Evolutionary conservation across 1,140 invertebrate genomes (phyloP).

Genomic region (Brachionus paranguensis): DNA sequence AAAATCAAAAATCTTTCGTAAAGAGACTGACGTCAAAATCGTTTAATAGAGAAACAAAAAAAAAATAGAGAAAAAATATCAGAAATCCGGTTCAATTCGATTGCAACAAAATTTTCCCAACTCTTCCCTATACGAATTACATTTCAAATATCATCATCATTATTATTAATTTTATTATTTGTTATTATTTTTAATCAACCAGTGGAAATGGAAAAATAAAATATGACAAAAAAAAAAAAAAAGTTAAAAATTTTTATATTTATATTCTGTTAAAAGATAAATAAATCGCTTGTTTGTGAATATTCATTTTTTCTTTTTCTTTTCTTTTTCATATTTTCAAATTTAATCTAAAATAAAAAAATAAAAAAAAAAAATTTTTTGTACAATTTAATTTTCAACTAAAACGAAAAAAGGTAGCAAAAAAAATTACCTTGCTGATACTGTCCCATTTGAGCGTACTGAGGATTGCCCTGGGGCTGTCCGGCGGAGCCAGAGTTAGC

Average conservation of each 20-base stretch:
- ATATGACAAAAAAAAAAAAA: not conserved
- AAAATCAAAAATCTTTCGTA: not conserved
- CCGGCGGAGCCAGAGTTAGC: not conserved
- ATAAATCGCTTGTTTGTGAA: not conserved
- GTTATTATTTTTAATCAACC: not conserved
- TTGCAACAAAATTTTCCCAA: not conserved
- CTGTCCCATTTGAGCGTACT: conserved; percentile 40
- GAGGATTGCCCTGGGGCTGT: not conserved
- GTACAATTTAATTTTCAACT: no score
- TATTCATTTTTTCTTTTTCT: not conserved
- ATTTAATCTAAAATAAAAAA: no score
- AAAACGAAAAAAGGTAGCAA: not conserved
- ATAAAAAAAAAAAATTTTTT: no score
- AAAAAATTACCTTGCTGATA: conserved; percentile 29
- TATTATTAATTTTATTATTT: not conserved
- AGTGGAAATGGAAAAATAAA: not conserved
- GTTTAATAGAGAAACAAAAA: not conserved
- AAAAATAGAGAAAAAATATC: not conserved
- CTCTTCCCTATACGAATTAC: not conserved
- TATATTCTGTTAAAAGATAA: not conserved
- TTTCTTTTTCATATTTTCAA: no score
- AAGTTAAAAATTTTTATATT: not conserved
- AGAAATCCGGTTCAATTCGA: not conserved
- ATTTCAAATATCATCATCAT: not conserved
- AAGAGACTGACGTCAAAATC: not conserved